phyloP scores from a whole-genome alignment of 2,888 invertebrate species.

The Glyphotaelius pellucidus region DNA sequence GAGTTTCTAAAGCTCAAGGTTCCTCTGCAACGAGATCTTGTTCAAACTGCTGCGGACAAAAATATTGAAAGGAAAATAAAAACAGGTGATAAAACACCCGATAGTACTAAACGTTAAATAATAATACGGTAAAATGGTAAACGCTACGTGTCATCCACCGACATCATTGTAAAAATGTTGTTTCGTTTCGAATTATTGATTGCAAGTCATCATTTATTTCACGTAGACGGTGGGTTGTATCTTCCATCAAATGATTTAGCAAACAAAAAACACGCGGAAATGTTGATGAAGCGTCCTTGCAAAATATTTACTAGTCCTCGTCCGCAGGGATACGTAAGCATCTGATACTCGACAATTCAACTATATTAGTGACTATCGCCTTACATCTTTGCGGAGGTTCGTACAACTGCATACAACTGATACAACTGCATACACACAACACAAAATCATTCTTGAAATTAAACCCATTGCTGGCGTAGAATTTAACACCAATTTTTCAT shows the following conservation, averaged over 20 bases:
- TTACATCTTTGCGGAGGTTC: too few species aligned
- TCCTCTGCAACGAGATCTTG: neutral
- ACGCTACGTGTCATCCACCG: neutral
- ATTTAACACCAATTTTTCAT: too few species aligned
- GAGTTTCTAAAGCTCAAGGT: neutral
- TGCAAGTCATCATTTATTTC: neutral
- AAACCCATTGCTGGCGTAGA: too few species aligned
- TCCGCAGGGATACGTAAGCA: too few species aligned
- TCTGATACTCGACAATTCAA: too few species aligned
- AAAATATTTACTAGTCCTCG: too few species aligned
- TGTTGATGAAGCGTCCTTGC: too few species aligned
- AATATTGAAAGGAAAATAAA: neutral
- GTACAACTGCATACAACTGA: too few species aligned
- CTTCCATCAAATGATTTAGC: neutral
- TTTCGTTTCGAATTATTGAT: neutral
- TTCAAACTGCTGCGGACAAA: neutral
- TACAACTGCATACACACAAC: too few species aligned
- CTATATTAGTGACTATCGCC: too few species aligned
- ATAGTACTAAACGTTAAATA: neutral
- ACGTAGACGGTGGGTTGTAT: neutral
- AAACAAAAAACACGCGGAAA: neutral
- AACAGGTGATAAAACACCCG: constrained; percentile 2
- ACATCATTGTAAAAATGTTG: neutral
- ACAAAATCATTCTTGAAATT: too few species aligned
- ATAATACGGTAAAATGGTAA: neutral